Evolutionary conservation across 2,888 invertebrate species (phyloP).

Genomic region (Cepaea hortensis): DNA sequence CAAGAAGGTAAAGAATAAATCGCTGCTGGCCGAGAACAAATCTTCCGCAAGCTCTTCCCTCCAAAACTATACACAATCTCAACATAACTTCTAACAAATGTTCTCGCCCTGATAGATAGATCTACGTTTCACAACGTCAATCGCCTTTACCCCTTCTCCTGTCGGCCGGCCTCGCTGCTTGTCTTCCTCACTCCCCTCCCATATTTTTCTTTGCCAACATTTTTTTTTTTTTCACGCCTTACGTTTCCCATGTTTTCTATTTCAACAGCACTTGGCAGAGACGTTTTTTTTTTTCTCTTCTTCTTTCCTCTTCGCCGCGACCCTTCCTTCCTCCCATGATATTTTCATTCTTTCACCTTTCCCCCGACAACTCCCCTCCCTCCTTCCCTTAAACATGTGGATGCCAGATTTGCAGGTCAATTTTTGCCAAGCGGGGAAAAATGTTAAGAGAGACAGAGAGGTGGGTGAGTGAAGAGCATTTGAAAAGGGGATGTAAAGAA

Average conservation of each 20-base stretch:
- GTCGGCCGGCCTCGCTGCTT: neutral
- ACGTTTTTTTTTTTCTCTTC: neutral
- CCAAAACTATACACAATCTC: conserved; percentile 18
- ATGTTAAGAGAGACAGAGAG: neutral
- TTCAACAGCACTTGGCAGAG: neutral
- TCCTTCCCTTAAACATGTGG: neutral
- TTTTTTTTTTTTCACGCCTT: conserved; percentile 16
- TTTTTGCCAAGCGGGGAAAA: conserved; percentile 4
- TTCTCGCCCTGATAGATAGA: conserved; percentile 24
- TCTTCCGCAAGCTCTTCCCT: neutral
- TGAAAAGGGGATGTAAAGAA: neutral
- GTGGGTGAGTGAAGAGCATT: neutral
- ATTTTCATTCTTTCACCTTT: conserved; percentile 8
- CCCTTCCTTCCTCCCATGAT: neutral
- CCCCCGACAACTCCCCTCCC: neutral
- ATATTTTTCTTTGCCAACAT: neutral
- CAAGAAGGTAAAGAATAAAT: neutral
- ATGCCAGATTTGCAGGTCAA: conserved; percentile 27
- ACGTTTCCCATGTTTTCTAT: neutral
- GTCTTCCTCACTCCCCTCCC: neutral
- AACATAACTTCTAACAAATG: conserved; percentile 9
- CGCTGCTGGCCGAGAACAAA: neutral
- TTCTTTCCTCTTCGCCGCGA: neutral
- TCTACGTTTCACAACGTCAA: conserved; percentile 10
- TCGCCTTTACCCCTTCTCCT: conserved; percentile 14